Conservation (phyloP, 2,797 vertebrate species). For the Acrossocheilus wenchowensis region DNA sequence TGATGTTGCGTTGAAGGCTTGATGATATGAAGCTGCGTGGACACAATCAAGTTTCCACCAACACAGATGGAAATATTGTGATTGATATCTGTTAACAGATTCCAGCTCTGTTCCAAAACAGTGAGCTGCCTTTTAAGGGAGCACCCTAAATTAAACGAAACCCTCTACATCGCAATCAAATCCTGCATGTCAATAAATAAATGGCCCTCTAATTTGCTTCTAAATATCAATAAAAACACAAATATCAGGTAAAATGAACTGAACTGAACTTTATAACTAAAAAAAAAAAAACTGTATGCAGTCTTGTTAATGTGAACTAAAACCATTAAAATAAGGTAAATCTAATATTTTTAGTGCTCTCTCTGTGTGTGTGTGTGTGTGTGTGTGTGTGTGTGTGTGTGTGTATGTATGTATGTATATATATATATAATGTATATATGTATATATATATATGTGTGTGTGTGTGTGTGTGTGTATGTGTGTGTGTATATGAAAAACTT, state of each 20-base stretch:
- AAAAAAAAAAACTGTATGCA: too few relatives aligned
- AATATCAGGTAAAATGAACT: not conserved
- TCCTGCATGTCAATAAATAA: not conserved
- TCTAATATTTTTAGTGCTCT: too few relatives aligned
- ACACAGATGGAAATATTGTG: constrained; percentile 3
- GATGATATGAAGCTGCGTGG: constrained; percentile 31
- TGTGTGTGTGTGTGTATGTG: too few relatives aligned
- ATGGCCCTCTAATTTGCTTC: not conserved
- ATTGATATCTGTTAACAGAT: not conserved
- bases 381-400: too few relatives aligned
- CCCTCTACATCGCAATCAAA: not conserved
- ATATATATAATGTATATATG: too few relatives aligned
- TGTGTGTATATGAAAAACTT: too few relatives aligned
- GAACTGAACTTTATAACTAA: too few relatives aligned
- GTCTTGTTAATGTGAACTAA: too few relatives aligned
- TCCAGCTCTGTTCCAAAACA: not conserved
- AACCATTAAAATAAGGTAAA: too few relatives aligned
- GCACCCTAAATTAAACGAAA: not conserved
- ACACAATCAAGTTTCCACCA: not conserved
- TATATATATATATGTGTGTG: too few relatives aligned
- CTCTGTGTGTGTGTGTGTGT: too few relatives aligned
- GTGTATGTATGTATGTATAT: too few relatives aligned
- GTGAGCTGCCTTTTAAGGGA: constrained; percentile 8
- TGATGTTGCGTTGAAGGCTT: constrained; percentile 48
- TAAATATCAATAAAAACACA: not conserved